These are phyloP conservation scores for Hippocampus barbouri DNA, from an alignment of 2,113 vertebrate genomes.

Conservation along the genomic window DNA sequence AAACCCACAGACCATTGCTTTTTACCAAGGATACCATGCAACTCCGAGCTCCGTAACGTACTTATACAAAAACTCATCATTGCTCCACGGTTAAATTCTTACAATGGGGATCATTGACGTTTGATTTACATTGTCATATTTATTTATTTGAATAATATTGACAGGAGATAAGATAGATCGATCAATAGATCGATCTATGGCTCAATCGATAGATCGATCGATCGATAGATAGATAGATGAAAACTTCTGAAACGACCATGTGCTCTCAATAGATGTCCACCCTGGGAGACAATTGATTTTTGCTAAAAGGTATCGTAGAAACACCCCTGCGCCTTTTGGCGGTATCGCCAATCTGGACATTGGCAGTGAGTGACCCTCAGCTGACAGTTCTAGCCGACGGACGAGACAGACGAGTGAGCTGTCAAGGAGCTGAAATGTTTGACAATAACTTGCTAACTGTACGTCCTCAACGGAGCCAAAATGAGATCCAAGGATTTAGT, in stretches of 20 bases:
- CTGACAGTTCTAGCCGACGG: background rate
- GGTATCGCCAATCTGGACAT: background rate
- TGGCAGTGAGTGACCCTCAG: background rate
- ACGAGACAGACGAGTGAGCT: constrained; percentile 26
- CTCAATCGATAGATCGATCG: too few relatives aligned
- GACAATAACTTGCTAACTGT: constrained; percentile 36
- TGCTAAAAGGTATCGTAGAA: too few relatives aligned
- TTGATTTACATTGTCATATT: background rate
- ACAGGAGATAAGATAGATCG: too few relatives aligned
- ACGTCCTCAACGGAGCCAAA: constrained; percentile 29
- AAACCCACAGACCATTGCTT: background rate
- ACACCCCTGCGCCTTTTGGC: background rate
- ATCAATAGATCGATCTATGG: too few relatives aligned
- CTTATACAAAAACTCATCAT: background rate
- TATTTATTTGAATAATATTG: too few relatives aligned
- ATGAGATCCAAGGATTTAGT: constrained; percentile 33
- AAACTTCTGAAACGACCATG: too few relatives aligned
- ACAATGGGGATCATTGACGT: background rate
- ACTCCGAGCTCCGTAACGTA: background rate
- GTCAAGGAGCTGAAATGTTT: constrained; percentile 16
- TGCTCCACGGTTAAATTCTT: background rate
- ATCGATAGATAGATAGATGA: too few relatives aligned
- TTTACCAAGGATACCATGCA: background rate
- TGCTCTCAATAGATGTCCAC: too few relatives aligned
- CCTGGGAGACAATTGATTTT: too few relatives aligned